Evolutionary conservation across 2,797 vertebrate species (phyloP).

Genomic region (Fratercula arctica): DNA sequence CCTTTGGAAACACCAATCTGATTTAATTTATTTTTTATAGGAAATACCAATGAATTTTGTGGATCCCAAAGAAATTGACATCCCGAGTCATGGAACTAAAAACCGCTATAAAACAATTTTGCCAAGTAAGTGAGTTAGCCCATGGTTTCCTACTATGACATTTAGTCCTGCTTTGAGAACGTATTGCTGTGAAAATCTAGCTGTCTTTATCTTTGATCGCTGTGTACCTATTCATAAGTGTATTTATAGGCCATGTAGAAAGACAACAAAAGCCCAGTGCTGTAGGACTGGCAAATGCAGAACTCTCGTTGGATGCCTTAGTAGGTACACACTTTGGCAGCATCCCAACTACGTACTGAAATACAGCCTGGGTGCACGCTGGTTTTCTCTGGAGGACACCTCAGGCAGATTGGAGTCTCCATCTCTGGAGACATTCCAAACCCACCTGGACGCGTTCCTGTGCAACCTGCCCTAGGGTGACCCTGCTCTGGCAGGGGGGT

Average conservation of each 20-base stretch:
- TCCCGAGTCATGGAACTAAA: conserved; percentile 94
- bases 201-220: neutral
- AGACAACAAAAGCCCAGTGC: neutral
- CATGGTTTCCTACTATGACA: neutral
- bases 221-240: neutral
- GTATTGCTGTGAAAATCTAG: neutral
- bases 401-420: neutral
- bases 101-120: conserved; percentile 97
- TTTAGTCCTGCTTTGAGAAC: neutral
- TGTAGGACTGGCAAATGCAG: neutral
- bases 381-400: neutral
- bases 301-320: neutral
- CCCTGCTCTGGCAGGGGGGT: too few species aligned
- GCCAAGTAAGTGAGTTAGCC: conserved; percentile 87
- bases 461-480: too few species aligned
- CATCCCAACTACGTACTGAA: neutral
- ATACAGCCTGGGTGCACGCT: neutral
- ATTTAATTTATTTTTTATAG: conserved; percentile 77
- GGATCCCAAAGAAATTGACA: conserved; percentile 93
- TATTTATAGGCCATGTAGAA: neutral
- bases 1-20: conserved; percentile 60
- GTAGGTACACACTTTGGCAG: neutral
- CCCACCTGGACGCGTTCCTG: too few species aligned
- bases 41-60: conserved; percentile 99
- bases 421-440: too few species aligned